Percentiles rank a stretch among this genome's conserved stretches.
These are phyloP conservation scores for Oegoconia quadripuncta DNA, from an alignment of 2,888 invertebrate genomes.

Conservation along the genomic window DNA sequence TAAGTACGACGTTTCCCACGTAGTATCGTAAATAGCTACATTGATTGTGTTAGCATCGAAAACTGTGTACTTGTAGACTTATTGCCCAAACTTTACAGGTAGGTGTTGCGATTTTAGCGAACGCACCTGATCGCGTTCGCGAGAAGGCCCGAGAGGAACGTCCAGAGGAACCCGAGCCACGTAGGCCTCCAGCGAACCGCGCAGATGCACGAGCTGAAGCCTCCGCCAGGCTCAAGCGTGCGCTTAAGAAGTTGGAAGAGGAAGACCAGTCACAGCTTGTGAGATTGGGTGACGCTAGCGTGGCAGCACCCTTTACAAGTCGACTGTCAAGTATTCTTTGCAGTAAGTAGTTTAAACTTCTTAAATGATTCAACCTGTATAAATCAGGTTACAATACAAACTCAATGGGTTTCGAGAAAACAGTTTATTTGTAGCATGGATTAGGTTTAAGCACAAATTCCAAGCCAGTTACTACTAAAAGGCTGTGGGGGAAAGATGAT, in stretches of 20 bases:
- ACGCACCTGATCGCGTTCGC: slow-evolving; percentile 82
- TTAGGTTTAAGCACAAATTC: too few relatives aligned
- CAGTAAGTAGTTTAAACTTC: slow-evolving; percentile 80
- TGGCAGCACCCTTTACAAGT: slow-evolving; percentile 99
- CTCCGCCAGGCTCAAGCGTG: slow-evolving; percentile 79
- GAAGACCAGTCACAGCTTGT: slow-evolving; percentile 93
- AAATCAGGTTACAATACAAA: too few relatives aligned
- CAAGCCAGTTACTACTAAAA: too few relatives aligned
- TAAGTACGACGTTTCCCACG: too few relatives aligned
- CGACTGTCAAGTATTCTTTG: slow-evolving; percentile 97
- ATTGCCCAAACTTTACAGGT: slow-evolving; percentile 44
- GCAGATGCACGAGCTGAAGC: slow-evolving; percentile 56
- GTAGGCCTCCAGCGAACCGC: slow-evolving; percentile 36
- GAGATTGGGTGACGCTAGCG: slow-evolving; percentile 98
- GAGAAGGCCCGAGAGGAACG: slow-evolving; percentile 74
- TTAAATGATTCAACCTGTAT: background rate
- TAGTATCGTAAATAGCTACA: too few relatives aligned
- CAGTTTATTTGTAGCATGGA: too few relatives aligned
- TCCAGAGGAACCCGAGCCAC: slow-evolving; percentile 82
- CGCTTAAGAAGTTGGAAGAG: slow-evolving; percentile 92
- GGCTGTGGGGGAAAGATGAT: too few relatives aligned
- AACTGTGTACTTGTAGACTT: too few relatives aligned
- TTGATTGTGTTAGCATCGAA: too few relatives aligned
- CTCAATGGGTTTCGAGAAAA: too few relatives aligned
- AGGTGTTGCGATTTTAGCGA: slow-evolving; percentile 94